These are phyloP conservation scores for Pyrochroa serraticornis DNA, from an alignment of 2,888 invertebrate species.

Conservation along the genomic window DNA sequence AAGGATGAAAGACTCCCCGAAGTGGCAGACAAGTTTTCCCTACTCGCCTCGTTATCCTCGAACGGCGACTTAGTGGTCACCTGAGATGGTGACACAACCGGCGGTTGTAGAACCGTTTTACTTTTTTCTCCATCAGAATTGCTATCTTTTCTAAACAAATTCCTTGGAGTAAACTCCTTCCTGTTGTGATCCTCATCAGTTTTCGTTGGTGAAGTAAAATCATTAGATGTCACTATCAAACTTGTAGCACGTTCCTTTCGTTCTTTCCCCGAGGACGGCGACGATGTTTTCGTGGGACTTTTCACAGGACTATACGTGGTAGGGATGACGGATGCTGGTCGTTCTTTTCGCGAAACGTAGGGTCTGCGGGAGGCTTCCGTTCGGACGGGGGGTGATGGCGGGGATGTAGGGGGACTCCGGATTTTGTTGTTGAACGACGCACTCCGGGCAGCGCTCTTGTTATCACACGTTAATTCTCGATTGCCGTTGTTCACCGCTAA, in stretches of 20 bases:
- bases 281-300: constrained; percentile 28
- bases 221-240: constrained; percentile 24
- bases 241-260: constrained; percentile 28
- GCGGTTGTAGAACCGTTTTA: background rate
- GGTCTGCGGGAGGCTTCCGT: constrained; percentile 54
- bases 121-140: constrained; percentile 33
- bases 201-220: background rate
- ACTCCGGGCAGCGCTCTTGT: constrained; percentile 55
- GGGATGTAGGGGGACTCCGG: constrained; percentile 49
- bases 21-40: constrained; percentile 54
- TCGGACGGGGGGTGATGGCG: constrained; percentile 59
- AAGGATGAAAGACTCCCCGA: constrained; percentile 57
- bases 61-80: constrained; percentile 58
- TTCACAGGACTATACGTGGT: constrained; percentile 41
- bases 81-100: background rate
- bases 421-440: constrained; percentile 64
- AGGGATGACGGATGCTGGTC: constrained; percentile 54
- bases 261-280: constrained; percentile 11
- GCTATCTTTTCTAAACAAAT: constrained; percentile 38
- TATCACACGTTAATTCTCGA: constrained; percentile 37
- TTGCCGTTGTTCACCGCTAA: constrained; percentile 56
- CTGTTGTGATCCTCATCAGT: constrained; percentile 5
- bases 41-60: constrained; percentile 52
- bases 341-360: constrained; percentile 50
- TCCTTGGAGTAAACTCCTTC: constrained; percentile 32